These are phyloP conservation scores for Gulo gulo DNA, from an alignment of 2,113 vertebrate genomes.

Conservation along the genomic window DNA sequence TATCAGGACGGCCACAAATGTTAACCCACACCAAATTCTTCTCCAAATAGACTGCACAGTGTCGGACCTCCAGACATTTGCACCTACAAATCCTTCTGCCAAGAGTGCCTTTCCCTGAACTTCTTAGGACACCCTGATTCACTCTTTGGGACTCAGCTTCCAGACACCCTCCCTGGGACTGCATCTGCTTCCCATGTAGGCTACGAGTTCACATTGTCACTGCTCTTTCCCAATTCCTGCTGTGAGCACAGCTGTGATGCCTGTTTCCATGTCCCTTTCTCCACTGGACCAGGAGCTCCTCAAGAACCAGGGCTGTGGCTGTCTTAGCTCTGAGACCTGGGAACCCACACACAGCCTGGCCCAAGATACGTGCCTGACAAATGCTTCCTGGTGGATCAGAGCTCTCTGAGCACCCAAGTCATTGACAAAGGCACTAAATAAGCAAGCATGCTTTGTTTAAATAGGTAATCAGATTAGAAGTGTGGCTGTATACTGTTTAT, in stretches of 20 bases:
- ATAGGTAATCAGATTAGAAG: constrained; percentile 8
- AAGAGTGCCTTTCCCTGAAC: neutral
- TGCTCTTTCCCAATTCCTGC: neutral
- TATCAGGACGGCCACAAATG: neutral
- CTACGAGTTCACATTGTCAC: neutral
- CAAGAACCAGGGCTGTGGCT: too few relatives aligned
- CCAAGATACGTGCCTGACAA: neutral
- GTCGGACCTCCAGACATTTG: neutral
- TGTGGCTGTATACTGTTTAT: neutral
- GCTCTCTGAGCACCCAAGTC: neutral
- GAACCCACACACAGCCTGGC: accelerated
- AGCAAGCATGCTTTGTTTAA: constrained; percentile 17
- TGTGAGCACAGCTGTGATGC: too few relatives aligned
- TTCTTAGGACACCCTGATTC: neutral
- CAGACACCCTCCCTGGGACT: accelerated
- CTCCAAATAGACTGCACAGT: neutral
- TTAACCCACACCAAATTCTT: neutral
- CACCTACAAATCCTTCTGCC: neutral
- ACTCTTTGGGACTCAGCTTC: neutral
- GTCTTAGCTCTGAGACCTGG: neutral
- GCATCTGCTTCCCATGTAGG: accelerated
- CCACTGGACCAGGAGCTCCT: neutral
- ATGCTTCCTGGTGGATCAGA: neutral
- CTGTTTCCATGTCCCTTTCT: neutral
- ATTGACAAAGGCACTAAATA: neutral